Conservation (phyloP, 2,888 invertebrate species). For the Archips crataeganus region DNA sequence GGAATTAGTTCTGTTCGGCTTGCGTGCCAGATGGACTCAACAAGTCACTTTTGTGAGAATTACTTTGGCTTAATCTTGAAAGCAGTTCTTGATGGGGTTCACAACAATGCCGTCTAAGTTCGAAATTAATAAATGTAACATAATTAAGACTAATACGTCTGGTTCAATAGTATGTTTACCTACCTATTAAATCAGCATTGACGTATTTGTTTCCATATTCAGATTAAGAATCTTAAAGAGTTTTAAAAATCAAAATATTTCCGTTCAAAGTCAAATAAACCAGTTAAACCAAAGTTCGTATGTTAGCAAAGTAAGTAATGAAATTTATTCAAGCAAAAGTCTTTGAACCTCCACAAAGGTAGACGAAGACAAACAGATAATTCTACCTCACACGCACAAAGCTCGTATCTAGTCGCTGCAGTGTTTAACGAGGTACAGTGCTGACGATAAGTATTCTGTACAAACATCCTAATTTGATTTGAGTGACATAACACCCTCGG, state of each 20-base stretch:
- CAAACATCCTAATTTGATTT: constrained; percentile 49
- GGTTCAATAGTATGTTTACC: not conserved
- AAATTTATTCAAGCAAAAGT: constrained; percentile 11
- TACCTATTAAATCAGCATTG: not conserved
- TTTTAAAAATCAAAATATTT: not conserved
- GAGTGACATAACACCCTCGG: constrained; percentile 48
- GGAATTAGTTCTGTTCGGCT: constrained; percentile 69
- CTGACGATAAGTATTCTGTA: constrained; percentile 48
- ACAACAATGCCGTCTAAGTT: constrained; percentile 37
- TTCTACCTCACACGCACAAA: constrained; percentile 11
- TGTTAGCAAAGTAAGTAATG: not conserved
- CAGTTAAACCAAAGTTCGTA: not conserved
- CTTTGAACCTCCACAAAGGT: constrained; percentile 15
- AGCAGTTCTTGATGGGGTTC: constrained; percentile 40
- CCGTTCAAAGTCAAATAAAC: not conserved
- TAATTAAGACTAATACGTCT: not conserved
- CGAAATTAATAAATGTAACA: constrained; percentile 12
- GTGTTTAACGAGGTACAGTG: constrained; percentile 45
- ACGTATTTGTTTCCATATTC: no score
- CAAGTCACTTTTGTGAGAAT: constrained; percentile 66
- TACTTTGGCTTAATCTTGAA: constrained; percentile 47
- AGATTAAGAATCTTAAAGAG: not conserved
- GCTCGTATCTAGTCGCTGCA: constrained; percentile 38
- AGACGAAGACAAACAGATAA: constrained; percentile 34
- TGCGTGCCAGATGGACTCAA: constrained; percentile 77